Conservation (phyloP, 2,888 invertebrate genomes). For the Drosophila hamatofila region DNA sequence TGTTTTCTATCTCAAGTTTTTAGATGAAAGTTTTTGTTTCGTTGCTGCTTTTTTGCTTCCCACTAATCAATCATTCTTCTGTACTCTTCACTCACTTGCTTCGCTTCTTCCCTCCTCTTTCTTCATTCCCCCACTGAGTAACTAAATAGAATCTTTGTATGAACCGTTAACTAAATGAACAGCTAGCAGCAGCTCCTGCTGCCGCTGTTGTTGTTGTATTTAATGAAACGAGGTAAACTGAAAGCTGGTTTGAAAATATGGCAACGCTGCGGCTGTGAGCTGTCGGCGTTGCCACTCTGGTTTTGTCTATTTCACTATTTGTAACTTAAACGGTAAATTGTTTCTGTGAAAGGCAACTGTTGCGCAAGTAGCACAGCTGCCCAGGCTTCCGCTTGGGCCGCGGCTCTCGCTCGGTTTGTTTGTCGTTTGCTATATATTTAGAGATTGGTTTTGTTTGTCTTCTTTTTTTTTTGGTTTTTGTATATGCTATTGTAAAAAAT, state of each 20-base stretch:
- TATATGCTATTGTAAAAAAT: conserved; percentile 81
- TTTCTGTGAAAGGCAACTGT: conserved; percentile 80
- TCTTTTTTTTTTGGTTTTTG: conserved; percentile 52
- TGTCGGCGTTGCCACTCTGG: conserved; percentile 47
- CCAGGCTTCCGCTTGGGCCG: conserved; percentile 31
- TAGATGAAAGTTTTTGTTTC: conserved; percentile 27
- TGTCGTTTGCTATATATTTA: conserved; percentile 80
- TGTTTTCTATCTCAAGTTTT: conserved; percentile 24
- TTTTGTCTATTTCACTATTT: conserved; percentile 76
- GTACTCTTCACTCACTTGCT: background rate
- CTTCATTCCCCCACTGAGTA: conserved; percentile 38
- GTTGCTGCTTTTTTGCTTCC: conserved; percentile 38
- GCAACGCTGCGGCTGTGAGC: conserved; percentile 36
- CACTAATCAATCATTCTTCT: conserved; percentile 1
- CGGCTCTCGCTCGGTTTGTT: conserved; percentile 68
- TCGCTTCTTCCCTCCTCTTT: conserved; percentile 5
- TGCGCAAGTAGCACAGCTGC: conserved; percentile 60
- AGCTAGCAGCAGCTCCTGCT: conserved; percentile 28
- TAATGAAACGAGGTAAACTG: conserved; percentile 64
- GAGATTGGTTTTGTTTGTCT: conserved; percentile 66
- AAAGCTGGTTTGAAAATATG: conserved; percentile 72
- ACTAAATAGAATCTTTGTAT: conserved; percentile 77
- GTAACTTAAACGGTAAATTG: conserved; percentile 80
- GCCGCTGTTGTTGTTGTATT: conserved; percentile 59
- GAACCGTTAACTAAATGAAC: conserved; percentile 64